Evolutionary conservation across 2,797 vertebrate genomes (phyloP), one percentile per base, ranked within the genome.

Genomic region (Melanotaenia parkinsoni): DNA sequence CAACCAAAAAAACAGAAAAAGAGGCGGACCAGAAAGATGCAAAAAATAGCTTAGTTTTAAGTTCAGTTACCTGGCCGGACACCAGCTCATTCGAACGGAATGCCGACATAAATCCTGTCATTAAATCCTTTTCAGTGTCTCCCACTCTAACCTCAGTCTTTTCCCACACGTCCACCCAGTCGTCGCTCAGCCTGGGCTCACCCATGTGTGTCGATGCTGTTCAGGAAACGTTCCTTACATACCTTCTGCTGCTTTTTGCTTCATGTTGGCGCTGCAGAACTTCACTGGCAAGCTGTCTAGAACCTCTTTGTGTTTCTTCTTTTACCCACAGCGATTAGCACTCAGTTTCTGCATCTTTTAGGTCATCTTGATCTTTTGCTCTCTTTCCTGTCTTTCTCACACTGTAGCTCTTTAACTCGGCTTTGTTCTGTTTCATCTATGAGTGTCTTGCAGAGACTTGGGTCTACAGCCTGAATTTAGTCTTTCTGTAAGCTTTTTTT

Each of bases 181-280:
- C 28, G 28, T 28, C 28, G 28, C 28, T 28, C 28, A 28, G 28
- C 28, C 47, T 22, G 47, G n/a, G 61, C 67, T 69, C 69, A 70
- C 37, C 70, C 28, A 72, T 28, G 28, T 63, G 26, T 79, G 74
- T 71, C 63, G 74, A 38, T 67, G 64, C 47, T 58, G 65, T 45
- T 61, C 54, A 53, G 68, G 63, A 64, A 82, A 92, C 28, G 28
- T 93, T 94, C 91, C 74, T 40, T 18, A 67, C 91, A 93, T 94
- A 83, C 90, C 89, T 63, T 76, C 63, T 74, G 76, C 84, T 84
- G 88, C 83, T 74, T 86, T 80, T 86, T 58, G 77, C 73, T 88
- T 56, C 47, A 50, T 56, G 32, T 73, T 63, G 0, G 13, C 50
- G 35, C 58, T 16, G 45, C 65, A 26, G 28, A 82, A 72, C 68